Evolutionary conservation across 1,140 invertebrate genomes (phyloP), one percentile per base, ranked within the genome.

Genomic region (Polypedilum pembai): DNA sequence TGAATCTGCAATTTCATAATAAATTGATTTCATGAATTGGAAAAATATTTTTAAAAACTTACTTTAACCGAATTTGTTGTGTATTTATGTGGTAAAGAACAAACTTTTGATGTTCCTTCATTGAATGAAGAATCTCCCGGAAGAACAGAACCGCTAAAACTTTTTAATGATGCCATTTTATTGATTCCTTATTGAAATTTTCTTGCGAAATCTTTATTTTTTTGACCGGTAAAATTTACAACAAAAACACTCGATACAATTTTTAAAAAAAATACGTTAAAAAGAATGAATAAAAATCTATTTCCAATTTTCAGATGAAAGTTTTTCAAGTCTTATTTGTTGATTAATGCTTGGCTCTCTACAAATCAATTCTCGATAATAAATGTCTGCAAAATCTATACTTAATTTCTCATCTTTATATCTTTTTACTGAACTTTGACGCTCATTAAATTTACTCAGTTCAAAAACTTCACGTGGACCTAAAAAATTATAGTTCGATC

Each of bases 1-100:
- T 73, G 73, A 12, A 75, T 69, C 77, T 78, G 40, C 18, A 76
- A 72, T 20, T 24, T 73, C 0, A 8, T 1, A 15, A 20, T 4
- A 63, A 3, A 66, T 12, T 66, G 1, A 66, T 17, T 20, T 17
- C 10, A 65, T 7, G n/a, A 12, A 12, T 20, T 18, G 8, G 7
- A 66, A 4, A 18, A 69, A 69, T 18, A 18, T 21, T 10, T 20
- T 7, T 7, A 20, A 20, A 69, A 69, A 21, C 18, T 20, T 20
- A 69, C 65, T 8, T 69, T 69, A 20, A 21, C 65, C 3, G 15
- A 21, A 69, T 69, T 69, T 69, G 17, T 10, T 1, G 20, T 69
- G 7, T 69, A 69, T 69, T 69, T 69, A 0, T 8, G 8, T 69
- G 65, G 65, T 12, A 69, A 20, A 3, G 65, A 69, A 20, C 65